Conservation (phyloP, 2,797 vertebrate genomes). For the Phrynocephalus forsythii region DNA sequence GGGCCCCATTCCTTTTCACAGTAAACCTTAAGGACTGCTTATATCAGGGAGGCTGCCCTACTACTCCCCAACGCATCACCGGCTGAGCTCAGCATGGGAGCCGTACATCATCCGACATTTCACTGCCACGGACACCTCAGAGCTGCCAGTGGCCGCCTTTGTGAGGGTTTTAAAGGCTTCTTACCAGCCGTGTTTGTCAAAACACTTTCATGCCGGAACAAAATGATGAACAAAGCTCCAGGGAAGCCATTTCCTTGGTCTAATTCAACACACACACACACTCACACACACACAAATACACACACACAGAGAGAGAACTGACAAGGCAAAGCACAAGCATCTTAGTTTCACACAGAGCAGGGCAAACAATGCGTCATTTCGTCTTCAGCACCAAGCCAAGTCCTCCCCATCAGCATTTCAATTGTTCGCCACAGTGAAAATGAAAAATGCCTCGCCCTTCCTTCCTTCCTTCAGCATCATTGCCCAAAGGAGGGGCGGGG, state of each 20-base stretch:
- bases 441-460: background rate
- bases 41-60: constrained; percentile 36
- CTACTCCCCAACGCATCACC: background rate
- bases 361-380: background rate
- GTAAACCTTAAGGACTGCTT: constrained; percentile 1
- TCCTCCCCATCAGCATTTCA: background rate
- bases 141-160: background rate
- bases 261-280: background rate
- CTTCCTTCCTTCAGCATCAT: background rate
- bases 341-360: background rate
- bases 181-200: constrained; percentile 49
- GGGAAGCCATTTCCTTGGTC: constrained; percentile 12
- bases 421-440: background rate
- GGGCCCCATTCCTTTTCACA: constrained; percentile 23
- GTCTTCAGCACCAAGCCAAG: background rate
- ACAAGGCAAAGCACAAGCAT: constrained; percentile 28
- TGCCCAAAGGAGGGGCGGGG: background rate
- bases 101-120: background rate
- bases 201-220: constrained; percentile 17
- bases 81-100: constrained; percentile 26
- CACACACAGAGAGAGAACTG: background rate
- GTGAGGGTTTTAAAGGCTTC: constrained; percentile 22
- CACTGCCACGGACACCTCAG: constrained; percentile 25
- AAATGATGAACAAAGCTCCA: constrained; percentile 35
- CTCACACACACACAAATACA: too few relatives aligned